Evolutionary conservation across 1,140 invertebrate genomes (phyloP).

Genomic region (Cherax quadricarinatus): DNA sequence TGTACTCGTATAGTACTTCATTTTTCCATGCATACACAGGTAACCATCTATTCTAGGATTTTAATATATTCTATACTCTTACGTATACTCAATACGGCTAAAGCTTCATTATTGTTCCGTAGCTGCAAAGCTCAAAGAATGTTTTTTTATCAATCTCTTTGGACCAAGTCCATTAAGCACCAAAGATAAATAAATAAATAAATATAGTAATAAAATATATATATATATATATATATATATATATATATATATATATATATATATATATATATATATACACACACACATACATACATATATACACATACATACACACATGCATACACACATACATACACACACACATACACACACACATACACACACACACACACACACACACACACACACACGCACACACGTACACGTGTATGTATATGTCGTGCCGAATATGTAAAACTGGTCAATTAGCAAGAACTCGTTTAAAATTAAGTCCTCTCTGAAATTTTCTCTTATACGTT

Average conservation of each 20-base stretch:
- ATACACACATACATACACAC: too few relatives aligned
- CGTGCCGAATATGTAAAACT: too few relatives aligned
- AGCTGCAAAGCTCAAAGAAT: slow-evolving; percentile 5
- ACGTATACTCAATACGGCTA: too few relatives aligned
- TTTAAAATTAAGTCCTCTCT: too few relatives aligned
- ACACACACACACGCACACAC: too few relatives aligned
- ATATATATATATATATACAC: slow-evolving; percentile 18
- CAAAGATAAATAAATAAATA: slow-evolving; percentile 23
- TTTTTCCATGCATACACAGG: neutral
- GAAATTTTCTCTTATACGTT: too few relatives aligned
- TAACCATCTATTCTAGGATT: neutral
- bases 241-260: slow-evolving; percentile 27
- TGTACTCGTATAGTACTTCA: neutral
- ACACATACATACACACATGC: too few relatives aligned
- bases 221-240: neutral
- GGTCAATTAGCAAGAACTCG: too few relatives aligned
- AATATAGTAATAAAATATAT: too few relatives aligned
- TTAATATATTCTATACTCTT: neutral
- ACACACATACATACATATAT: neutral
- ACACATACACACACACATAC: too few relatives aligned
- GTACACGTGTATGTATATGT: too few relatives aligned
- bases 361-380: too few relatives aligned
- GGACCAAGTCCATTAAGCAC: slow-evolving; percentile 12
- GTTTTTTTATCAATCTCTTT: slow-evolving; percentile 17
- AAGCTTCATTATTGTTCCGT: neutral